phyloP scores from a whole-genome alignment of 2,797 vertebrate species.

The Orientallactaga sibirica region DNA sequence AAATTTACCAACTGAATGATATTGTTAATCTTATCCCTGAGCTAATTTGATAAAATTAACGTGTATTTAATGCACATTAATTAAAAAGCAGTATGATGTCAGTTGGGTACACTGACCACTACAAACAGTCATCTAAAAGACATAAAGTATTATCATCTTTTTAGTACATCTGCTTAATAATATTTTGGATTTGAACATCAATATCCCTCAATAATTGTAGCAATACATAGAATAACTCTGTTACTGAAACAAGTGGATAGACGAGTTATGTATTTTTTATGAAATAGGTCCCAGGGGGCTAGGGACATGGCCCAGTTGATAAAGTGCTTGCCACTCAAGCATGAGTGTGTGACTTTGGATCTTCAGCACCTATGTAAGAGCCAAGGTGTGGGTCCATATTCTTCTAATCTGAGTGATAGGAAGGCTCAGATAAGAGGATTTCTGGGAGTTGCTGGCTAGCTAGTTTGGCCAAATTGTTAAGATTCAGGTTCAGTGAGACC shows the following conservation, averaged over 20 bases:
- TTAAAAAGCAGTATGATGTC: conserved; percentile 21
- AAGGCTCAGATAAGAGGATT: too few relatives aligned
- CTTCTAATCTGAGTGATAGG: too few relatives aligned
- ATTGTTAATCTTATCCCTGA: conserved; percentile 8
- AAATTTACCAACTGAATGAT: neutral
- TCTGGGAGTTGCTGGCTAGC: too few relatives aligned
- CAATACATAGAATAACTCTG: neutral
- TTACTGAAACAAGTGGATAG: neutral
- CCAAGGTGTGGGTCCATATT: too few relatives aligned
- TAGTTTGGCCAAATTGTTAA: too few relatives aligned
- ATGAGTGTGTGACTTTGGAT: too few relatives aligned
- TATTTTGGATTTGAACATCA: conserved; percentile 4
- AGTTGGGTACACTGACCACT: neutral
- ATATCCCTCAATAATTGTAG: neutral
- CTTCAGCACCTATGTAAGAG: too few relatives aligned
- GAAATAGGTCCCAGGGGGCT: neutral
- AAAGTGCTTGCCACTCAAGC: too few relatives aligned
- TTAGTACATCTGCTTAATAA: conserved; percentile 3
- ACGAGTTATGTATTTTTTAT: neutral
- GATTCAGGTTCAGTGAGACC: too few relatives aligned
- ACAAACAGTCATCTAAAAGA: conserved; percentile 5
- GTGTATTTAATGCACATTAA: conserved; percentile 19
- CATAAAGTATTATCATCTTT: neutral
- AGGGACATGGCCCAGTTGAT: too few relatives aligned
- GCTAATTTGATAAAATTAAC: conserved; percentile 26